A percentile compares a stretch with the other conserved stretches of the same genome.
Evolutionary conservation across 2,888 invertebrate genomes (phyloP).

Genomic region (Lydus trimaculatus): DNA sequence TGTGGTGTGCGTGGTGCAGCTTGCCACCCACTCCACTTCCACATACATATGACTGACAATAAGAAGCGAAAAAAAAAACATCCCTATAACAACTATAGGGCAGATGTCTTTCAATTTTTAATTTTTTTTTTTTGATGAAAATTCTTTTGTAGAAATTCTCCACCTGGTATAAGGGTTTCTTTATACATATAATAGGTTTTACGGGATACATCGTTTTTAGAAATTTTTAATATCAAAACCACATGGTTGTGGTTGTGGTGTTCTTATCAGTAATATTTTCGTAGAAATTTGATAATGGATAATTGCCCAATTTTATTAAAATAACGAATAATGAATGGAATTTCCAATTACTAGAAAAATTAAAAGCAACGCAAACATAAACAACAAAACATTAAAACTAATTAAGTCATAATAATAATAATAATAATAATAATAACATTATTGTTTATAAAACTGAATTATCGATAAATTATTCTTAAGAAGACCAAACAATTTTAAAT

Average conservation of each 20-base stretch:
- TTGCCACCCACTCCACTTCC: slow-evolving; percentile 48
- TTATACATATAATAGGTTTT: too few species aligned
- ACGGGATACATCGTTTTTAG: too few species aligned
- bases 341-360: slow-evolving; percentile 9
- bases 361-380: slow-evolving; percentile 4
- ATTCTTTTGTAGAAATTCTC: neutral
- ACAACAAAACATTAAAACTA: neutral
- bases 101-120: slow-evolving; percentile 37
- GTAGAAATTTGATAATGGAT: neutral
- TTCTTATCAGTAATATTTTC: neutral
- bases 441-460: neutral
- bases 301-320: neutral
- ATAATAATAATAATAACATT: neutral
- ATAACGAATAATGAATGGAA: slow-evolving; percentile 4
- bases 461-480: neutral
- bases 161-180: neutral
- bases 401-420: slow-evolving; percentile 1
- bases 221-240: neutral
- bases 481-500: neutral
- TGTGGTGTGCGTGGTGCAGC: slow-evolving; percentile 41
- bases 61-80: neutral
- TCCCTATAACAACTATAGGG: slow-evolving; percentile 28
- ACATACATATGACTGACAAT: slow-evolving; percentile 25
- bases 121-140: slow-evolving; percentile 7
- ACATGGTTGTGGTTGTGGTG: neutral